Conservation (phyloP, 2,888 invertebrate genomes). For the Leptopilina syphax region DNA sequence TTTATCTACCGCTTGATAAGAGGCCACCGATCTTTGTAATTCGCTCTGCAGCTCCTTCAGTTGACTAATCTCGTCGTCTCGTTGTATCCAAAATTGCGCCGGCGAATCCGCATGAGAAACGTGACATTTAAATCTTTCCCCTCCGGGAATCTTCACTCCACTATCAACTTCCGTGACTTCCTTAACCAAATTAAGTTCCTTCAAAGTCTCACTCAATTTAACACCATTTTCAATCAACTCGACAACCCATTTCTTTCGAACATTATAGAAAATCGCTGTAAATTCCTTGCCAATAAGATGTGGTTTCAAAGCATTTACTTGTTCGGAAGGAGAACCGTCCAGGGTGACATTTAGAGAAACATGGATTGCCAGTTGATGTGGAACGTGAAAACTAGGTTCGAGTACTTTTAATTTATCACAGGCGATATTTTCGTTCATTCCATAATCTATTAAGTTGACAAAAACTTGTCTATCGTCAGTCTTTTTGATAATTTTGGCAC, state of each 20-base stretch:
- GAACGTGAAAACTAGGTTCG: slow-evolving; percentile 67
- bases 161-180: slow-evolving; percentile 58
- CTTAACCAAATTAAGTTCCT: slow-evolving; percentile 63
- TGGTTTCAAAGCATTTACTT: slow-evolving; percentile 70
- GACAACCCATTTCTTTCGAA: slow-evolving; percentile 80
- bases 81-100: slow-evolving; percentile 86
- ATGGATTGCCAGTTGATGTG: slow-evolving; percentile 69
- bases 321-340: slow-evolving; percentile 75
- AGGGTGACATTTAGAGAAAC: slow-evolving; percentile 67
- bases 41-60: slow-evolving; percentile 82
- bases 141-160: slow-evolving; percentile 69
- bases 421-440: slow-evolving; percentile 81
- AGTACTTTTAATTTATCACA: slow-evolving; percentile 75
- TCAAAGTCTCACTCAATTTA: slow-evolving; percentile 78
- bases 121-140: slow-evolving; percentile 76
- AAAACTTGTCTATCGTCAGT: slow-evolving; percentile 75
- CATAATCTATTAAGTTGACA: slow-evolving; percentile 84
- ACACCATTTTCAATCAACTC: slow-evolving; percentile 78
- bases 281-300: slow-evolving; percentile 77
- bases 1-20: slow-evolving; percentile 79
- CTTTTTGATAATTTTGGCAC: slow-evolving; percentile 79
- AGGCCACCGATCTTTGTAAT: slow-evolving; percentile 79
- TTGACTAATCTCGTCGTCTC: slow-evolving; percentile 79
- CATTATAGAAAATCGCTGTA: slow-evolving; percentile 78
- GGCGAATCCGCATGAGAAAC: slow-evolving; percentile 87